Evolutionary conservation across 2,113 vertebrate genomes (phyloP).

Genomic region (Lamprotornis superbus): DNA sequence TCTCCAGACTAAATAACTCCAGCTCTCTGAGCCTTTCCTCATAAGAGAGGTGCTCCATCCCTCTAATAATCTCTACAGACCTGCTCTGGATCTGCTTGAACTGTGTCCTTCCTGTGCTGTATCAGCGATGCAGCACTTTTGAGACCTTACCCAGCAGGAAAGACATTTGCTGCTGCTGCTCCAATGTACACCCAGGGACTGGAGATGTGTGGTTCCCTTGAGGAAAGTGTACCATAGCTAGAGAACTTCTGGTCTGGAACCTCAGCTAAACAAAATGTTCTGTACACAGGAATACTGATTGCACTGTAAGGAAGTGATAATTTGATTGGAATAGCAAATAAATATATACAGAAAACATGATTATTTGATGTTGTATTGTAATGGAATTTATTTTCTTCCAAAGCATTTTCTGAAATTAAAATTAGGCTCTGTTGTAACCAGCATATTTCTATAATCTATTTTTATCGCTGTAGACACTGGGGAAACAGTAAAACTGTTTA

Average conservation of each 20-base stretch:
- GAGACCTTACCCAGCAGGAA: neutral
- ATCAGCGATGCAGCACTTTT: neutral
- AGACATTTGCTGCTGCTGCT: neutral
- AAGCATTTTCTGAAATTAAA: constrained; percentile 45
- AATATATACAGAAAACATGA: neutral
- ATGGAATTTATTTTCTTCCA: neutral
- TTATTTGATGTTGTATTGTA: neutral
- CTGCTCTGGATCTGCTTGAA: neutral
- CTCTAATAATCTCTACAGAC: neutral
- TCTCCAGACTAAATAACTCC: neutral
- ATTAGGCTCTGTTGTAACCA: neutral
- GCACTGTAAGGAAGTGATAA: neutral
- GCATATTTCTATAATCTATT: constrained; percentile 40
- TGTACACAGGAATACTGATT: neutral
- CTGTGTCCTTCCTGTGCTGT: neutral
- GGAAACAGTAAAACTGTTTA: constrained; percentile 41
- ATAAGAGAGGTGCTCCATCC: neutral
- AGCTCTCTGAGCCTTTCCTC: neutral
- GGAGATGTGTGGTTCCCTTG: fast-evolving
- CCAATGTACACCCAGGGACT: neutral
- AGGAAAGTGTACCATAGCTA: neutral
- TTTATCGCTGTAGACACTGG: neutral
- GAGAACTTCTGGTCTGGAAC: neutral
- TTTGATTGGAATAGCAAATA: neutral
- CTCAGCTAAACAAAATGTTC: neutral